Base-by-base conservation (phyloP, 1,140 invertebrate genomes). In the Bombus cullumanus region DNA sequence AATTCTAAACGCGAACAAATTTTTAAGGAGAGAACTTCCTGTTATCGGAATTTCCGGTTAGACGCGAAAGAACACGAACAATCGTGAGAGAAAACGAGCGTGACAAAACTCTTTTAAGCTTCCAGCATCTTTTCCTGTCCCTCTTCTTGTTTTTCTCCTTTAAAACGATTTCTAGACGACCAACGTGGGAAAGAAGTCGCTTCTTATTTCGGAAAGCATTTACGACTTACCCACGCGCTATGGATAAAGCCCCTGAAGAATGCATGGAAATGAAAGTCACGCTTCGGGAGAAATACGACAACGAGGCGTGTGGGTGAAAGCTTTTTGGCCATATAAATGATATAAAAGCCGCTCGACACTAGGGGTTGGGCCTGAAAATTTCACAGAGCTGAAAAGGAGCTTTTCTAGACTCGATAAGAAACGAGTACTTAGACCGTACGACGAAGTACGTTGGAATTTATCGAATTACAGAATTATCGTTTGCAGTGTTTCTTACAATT, bases 191-290 rank as follows among this genome's bases (percentile, higher is more conserved):
- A n/a, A 34, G 1, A 53, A 74, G 64, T 47, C 47, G 3, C 18
- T 37, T 31, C 69, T 81, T 71, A 59, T 81, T 77, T 83, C 10
- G n/a, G 28, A 53, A 66, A 77, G 62, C 41, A 77, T 83, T 77
- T 68, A 76, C 73, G 12, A 66, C 25, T 22, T 62, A 34, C 53
- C 22, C 53, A 47, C 22, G 34, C 76, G 39, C 15, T 28, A 66
- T 10, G 37, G 3, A 31, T 3, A 18, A 34, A 34, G 3, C 39
- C 41, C 10, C 37, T 68, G 41, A 83, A 76, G 59, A 68, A 83
- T 83, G 62, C 59, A 77, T 77, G 57, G 62, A 83, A 77, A 76
- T 83, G 73, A 83, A 69, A 83, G 73, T 77, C 80, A 82, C 69
- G 80, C 18, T 82, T 47, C 39, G 53, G 39, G 22, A 73, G 69